Evolutionary conservation across 2,888 invertebrate species (phyloP), one percentile per base, ranked within the genome.

Genomic region (Tetranychus piercei): DNA sequence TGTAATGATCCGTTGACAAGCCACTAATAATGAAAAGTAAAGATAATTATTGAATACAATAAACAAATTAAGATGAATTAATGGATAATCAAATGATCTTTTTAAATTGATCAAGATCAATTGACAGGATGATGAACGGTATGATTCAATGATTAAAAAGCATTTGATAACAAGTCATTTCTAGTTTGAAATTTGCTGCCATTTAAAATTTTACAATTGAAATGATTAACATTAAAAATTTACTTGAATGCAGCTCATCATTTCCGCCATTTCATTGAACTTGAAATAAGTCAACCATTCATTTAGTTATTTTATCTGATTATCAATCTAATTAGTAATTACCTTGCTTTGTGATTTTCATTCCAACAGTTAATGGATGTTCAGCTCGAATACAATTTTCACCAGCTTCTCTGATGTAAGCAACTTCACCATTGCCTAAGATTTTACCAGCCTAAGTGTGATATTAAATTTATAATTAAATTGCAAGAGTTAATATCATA

Each of bases 351-450:
- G 84, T 84, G 44, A 88, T 82, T 79, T 86, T 85, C 88, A 88
- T 88, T 76, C 87, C 88, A 79, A 85, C 84, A 64, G 81, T 82
- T 72, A 84, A 82, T 1, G 87, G 87, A 81, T 87, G 85, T 45
- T 87, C 85, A 77, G 85, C 83, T 77, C 87, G 82, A 78, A 86
- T 85, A 79, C 88, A 88, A 79, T 86, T 86, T 79, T 86, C 86
- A 0, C 88, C 88, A 43, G 88, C 88, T 82, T 88, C 88, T 79
- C 86, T 87, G 76, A 88, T 88, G 79, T 85, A 87, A 78, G 88
- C 86, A 78, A 87, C 86, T 78, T 87, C 86, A 67, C 85, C 85
- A 65, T 86, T 85, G 23, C 85, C 84, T 8, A 78, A 74, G 18
- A 86, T 83, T 74, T 87, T 87, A 22, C 80, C 80, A 15, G 79